These are phyloP conservation scores for Tiliqua scincoides DNA, from an alignment of 2,113 vertebrate genomes.

Conservation along the genomic window DNA sequence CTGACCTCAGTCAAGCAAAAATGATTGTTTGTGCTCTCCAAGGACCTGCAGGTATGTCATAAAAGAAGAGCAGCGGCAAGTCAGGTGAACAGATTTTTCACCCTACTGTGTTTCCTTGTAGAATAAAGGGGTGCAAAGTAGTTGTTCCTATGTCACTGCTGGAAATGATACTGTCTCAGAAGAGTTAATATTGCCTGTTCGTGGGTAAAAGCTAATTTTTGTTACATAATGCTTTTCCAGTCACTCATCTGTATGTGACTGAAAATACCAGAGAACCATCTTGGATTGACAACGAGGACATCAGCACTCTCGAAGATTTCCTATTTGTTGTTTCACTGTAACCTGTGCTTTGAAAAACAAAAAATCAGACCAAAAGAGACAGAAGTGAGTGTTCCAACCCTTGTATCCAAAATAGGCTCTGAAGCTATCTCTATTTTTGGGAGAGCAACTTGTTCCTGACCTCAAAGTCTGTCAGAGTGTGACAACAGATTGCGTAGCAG, in stretches of 20 bases:
- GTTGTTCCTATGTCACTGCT: not conserved
- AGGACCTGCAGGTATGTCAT: not conserved
- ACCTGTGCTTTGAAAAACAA: not conserved
- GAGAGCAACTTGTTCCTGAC: constrained; percentile 26
- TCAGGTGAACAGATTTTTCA: not conserved
- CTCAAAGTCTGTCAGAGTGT: constrained; percentile 7
- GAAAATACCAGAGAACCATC: not conserved
- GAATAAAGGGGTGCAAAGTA: not conserved
- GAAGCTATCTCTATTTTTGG: constrained; percentile 19
- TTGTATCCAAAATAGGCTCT: constrained; percentile 16
- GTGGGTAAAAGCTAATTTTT: not conserved
- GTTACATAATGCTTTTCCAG: not conserved
- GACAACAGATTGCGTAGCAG: constrained; percentile 31
- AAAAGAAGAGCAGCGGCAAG: not conserved
- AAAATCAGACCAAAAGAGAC: not conserved
- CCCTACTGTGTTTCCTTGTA: not conserved
- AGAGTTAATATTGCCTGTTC: not conserved
- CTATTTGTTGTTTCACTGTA: not conserved
- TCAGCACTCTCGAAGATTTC: not conserved
- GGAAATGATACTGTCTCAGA: not conserved
- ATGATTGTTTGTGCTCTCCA: no score
- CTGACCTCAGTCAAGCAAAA: not conserved
- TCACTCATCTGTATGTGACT: not conserved
- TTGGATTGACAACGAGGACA: not conserved
- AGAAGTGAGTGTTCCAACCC: constrained; percentile 16